Percentiles rank a stretch among this genome's conserved stretches.
phyloP scores from a whole-genome alignment of 2,113 vertebrate genomes.

The Ovibos moschatus region DNA sequence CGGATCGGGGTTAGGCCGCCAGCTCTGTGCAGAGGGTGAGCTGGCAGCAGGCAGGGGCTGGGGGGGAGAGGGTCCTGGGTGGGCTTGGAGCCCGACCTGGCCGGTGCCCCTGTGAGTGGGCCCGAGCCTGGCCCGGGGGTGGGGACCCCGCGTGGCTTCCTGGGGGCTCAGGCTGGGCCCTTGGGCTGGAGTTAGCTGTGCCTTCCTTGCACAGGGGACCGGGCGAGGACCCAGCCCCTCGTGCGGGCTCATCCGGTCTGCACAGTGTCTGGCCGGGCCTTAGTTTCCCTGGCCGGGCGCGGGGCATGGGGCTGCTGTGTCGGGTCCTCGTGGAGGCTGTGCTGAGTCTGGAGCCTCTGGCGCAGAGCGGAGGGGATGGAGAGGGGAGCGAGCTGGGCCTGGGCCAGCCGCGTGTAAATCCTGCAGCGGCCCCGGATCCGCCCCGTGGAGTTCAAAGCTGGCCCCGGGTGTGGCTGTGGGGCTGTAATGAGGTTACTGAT shows the following conservation, averaged over 20 bases:
- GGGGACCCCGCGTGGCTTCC: not conserved
- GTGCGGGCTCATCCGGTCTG: accelerated
- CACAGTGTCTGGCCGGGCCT: not conserved
- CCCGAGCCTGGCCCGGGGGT: not conserved
- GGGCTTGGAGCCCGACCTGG: not conserved
- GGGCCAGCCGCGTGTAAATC: constrained; percentile 67
- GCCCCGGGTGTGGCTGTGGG: not conserved
- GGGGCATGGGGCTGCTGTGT: accelerated
- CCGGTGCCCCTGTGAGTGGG: not conserved
- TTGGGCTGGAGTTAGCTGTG: not conserved
- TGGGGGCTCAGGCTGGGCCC: not conserved
- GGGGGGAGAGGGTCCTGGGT: not conserved
- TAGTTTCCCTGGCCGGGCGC: not conserved
- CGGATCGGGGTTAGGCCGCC: not conserved
- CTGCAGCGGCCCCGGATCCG: not conserved
- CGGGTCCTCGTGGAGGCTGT: not conserved
- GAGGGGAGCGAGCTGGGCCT: not conserved
- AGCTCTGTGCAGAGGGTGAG: not conserved
- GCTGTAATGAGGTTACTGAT: constrained; percentile 67
- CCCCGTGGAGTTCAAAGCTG: constrained; percentile 7
- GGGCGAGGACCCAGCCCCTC: not conserved
- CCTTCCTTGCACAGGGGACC: not conserved
- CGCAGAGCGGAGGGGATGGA: not conserved
- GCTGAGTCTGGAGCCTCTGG: not conserved
- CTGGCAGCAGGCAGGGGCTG: not conserved